phyloP scores from a whole-genome alignment of 2,113 vertebrate species.

The Bostrychus sinensis region DNA sequence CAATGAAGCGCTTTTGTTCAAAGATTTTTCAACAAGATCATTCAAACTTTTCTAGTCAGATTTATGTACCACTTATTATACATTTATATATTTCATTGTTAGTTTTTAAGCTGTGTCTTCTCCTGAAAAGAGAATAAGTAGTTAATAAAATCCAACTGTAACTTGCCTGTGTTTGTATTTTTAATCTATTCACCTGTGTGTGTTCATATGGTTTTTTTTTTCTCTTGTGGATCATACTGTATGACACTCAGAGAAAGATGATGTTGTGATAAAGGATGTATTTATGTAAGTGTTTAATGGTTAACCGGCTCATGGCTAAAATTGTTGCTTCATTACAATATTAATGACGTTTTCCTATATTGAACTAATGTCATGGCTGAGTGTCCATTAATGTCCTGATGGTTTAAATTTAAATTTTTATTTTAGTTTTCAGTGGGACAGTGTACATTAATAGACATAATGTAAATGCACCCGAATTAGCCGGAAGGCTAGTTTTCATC shows the following conservation, averaged over 20 bases:
- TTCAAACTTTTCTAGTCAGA: constrained; percentile 1
- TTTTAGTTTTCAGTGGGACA: no score
- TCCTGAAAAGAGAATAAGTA: constrained; percentile 52
- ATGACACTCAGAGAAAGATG: no score
- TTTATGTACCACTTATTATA: constrained; percentile 37
- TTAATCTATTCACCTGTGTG: neutral
- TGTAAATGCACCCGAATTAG: no score
- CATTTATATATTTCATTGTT: constrained; percentile 55
- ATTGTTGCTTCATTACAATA: constrained; percentile 5
- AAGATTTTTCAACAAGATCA: neutral
- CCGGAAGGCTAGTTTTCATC: no score
- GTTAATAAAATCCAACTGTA: constrained; percentile 63
- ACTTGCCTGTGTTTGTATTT: constrained; percentile 15
- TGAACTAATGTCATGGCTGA: constrained; percentile 2
- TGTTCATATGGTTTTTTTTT: no score
- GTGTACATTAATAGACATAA: no score
- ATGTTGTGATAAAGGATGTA: no score
- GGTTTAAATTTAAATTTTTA: no score
- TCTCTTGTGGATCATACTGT: no score
- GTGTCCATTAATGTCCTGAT: constrained; percentile 34
- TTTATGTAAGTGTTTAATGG: constrained; percentile 12
- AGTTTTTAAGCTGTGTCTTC: constrained; percentile 59
- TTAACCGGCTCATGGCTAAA: constrained; percentile 43
- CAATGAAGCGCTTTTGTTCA: constrained; percentile 33
- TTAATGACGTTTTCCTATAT: neutral